Evolutionary conservation across 2,113 vertebrate species (phyloP).

Genomic region (Geothlypis trichas): DNA sequence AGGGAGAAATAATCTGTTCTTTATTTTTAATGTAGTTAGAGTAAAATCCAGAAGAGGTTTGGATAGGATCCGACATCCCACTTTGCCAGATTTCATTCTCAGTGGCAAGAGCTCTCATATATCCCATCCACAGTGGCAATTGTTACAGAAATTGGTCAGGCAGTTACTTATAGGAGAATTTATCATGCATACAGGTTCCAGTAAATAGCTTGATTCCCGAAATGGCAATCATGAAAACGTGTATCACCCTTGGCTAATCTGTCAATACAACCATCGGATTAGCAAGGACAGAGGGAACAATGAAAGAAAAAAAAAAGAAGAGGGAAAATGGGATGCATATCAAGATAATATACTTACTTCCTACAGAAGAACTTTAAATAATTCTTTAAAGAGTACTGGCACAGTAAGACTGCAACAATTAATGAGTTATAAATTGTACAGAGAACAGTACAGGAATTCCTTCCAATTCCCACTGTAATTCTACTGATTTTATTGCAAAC

Average conservation of each 20-base stretch:
- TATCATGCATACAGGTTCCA: not conserved
- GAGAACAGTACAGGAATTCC: not conserved
- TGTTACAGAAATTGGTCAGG: not conserved
- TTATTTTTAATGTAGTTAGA: not conserved
- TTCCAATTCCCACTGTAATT: not conserved
- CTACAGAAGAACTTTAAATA: not conserved
- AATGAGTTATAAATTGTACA: not conserved
- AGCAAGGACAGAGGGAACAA: conserved; percentile 23
- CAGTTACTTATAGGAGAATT: conserved; percentile 34
- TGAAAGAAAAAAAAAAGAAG: not conserved
- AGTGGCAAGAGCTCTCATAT: not conserved
- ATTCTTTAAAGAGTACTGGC: not conserved
- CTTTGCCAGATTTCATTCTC: not conserved
- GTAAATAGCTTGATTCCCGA: not conserved
- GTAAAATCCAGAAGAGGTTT: not conserved
- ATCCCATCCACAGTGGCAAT: not conserved
- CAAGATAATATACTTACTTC: not conserved
- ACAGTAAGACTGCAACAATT: not conserved
- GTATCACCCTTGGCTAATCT: conserved; percentile 16
- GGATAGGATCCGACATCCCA: not conserved
- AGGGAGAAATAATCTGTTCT: not conserved
- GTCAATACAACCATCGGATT: conserved; percentile 27
- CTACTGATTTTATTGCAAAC: not conserved
- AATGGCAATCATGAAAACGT: not conserved
- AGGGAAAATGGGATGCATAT: not conserved